Base-by-base conservation (phyloP, 92 coral and sea anemone genomes). In the Phymanthus crucifer region DNA sequence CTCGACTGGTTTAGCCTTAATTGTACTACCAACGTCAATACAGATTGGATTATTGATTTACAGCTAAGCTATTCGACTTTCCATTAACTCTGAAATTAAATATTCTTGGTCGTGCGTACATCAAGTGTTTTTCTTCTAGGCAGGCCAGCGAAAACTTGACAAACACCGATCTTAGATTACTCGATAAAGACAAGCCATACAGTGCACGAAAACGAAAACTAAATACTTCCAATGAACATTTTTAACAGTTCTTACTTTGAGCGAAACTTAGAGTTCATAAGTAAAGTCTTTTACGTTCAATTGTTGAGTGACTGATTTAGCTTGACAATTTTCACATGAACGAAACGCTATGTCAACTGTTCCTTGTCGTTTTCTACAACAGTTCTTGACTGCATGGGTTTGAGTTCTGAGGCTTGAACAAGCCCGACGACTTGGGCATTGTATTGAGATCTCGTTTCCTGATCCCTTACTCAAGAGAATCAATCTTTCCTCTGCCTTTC, bases 1-100 rank as follows among this genome's bases (percentile, higher is more conserved):
- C 12, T 61, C 33, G 68, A 61, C 29, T n/a, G 33, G 68, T 61
- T 61, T 12, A 29, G 29, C 27, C 21, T 61, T 61, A 61, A 61
- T 61, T 61, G 68, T 61, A 61, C n/a, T n/a, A n/a, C 17, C 33
- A 61, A 61, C 68, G 68, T 61, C 68, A 61, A 61, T 3, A 27
- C 14, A 61, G 35, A 61, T 61, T 61, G 29, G 36, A 61, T 61
- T 61, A 61, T 61, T 24, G 68, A 61, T 27, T 61, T 27, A 61
- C 29, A 61, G 29, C 68, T 24, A 61, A 61, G 68, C 34, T 61
- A 61, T 61, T 8, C 68, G 34, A 61, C 34, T 34, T 27, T 61
- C 14, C 68, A 61, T 61, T 61, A 27, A 24, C 68, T 61, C 34
- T 61, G 18, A 24, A 29, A 61, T 54, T 54, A 54, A 54, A 19